phyloP scores from a whole-genome alignment of 2,113 vertebrate species.

The Rhadina sibilatrix region DNA sequence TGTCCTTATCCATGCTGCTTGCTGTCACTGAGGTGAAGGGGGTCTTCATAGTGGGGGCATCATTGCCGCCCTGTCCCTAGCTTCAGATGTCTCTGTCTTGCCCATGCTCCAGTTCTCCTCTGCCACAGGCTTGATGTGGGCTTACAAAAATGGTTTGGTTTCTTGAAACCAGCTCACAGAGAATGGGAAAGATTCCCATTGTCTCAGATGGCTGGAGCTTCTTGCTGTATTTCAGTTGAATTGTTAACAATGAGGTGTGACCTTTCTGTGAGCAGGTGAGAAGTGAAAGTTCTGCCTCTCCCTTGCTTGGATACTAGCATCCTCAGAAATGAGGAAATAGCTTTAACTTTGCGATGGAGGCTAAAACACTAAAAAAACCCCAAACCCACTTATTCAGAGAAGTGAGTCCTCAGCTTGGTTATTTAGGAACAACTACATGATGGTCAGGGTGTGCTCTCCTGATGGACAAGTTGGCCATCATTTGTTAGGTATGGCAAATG shows the following conservation, averaged over 20 bases:
- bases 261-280: constrained; percentile 18
- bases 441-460: background rate
- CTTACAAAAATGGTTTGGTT: background rate
- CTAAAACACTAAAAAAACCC: background rate
- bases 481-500: background rate
- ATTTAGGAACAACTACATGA: background rate
- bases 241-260: background rate
- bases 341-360: background rate
- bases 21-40: background rate
- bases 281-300: constrained; percentile 9
- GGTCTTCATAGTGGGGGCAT: accelerated
- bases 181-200: background rate
- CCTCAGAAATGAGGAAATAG: background rate
- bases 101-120: background rate
- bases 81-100: background rate
- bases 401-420: background rate
- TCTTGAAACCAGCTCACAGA: background rate
- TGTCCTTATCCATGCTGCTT: background rate
- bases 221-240: background rate
- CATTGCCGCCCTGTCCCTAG: background rate
- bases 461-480: background rate
- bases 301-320: background rate
- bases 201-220: background rate
- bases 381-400: background rate
- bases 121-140: background rate